phyloP scores from a whole-genome alignment of 1,140 invertebrate species.

The Anastrepha ludens region DNA sequence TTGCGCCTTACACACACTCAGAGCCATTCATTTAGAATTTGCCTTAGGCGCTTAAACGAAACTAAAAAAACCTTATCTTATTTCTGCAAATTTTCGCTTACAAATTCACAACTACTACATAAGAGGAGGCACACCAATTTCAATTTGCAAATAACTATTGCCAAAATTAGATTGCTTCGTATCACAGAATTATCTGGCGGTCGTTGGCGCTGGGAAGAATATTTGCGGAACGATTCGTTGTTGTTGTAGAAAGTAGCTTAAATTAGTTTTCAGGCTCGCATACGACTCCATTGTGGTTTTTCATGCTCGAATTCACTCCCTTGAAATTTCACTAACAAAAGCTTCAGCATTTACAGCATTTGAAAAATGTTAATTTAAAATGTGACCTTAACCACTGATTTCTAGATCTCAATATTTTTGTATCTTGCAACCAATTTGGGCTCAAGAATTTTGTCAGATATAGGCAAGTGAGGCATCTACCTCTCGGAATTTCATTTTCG shows the following conservation, averaged over 20 bases:
- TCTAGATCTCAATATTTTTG: no score
- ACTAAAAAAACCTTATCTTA: neutral
- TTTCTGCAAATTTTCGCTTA: neutral
- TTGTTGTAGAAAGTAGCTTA: neutral
- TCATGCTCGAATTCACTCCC: neutral
- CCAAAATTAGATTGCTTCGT: neutral
- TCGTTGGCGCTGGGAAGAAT: neutral
- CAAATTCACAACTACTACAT: neutral
- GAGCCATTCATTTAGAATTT: no score
- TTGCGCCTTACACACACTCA: no score
- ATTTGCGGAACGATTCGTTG: neutral
- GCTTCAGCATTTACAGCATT: no score
- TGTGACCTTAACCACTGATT: no score
- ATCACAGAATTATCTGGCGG: neutral
- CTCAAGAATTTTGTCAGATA: no score
- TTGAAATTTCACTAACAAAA: neutral
- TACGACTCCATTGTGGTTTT: neutral
- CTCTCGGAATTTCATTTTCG: no score
- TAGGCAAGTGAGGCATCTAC: no score
- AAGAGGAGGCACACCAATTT: neutral
- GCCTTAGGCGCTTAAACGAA: neutral
- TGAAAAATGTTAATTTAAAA: no score
- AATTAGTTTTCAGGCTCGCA: neutral
- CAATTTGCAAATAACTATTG: constrained; percentile 29
- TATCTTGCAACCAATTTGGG: no score